These are phyloP conservation scores for Neuroscelio doddi DNA, from an alignment of 2,888 invertebrate genomes.

Conservation along the genomic window DNA sequence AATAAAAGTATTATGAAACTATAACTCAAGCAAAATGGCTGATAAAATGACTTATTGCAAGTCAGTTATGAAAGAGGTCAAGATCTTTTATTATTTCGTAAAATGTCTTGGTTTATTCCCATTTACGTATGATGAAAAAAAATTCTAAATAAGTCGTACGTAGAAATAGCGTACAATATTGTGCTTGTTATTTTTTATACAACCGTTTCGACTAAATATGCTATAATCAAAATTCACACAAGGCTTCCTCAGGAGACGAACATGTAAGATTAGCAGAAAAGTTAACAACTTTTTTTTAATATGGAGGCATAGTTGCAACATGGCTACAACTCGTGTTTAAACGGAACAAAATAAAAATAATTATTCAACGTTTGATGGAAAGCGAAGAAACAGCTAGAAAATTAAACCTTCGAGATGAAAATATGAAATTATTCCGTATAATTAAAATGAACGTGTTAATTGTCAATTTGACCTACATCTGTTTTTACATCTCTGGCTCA, in stretches of 20 bases:
- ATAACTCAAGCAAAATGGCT: slow-evolving; percentile 21
- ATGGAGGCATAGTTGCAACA: slow-evolving; percentile 14
- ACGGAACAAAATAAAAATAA: slow-evolving; percentile 14
- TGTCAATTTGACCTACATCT: slow-evolving; percentile 7
- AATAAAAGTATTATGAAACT: no score
- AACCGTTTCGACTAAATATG: slow-evolving; percentile 9
- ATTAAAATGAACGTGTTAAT: neutral
- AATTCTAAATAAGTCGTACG: slow-evolving; percentile 10
- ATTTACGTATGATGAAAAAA: slow-evolving; percentile 13
- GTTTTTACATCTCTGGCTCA: slow-evolving; percentile 7
- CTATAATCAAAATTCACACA: slow-evolving; percentile 4
- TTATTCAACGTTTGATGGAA: neutral
- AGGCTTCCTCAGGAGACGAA: slow-evolving; percentile 21
- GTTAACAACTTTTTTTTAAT: slow-evolving; percentile 30
- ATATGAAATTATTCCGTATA: neutral
- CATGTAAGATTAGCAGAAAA: slow-evolving; percentile 22
- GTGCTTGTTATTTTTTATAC: slow-evolving; percentile 20
- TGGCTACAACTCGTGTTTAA: slow-evolving; percentile 31
- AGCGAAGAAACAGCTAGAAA: slow-evolving; percentile 5
- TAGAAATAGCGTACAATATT: slow-evolving; percentile 24
- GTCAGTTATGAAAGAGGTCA: no score
- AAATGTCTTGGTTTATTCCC: slow-evolving; percentile 37
- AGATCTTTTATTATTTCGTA: slow-evolving; percentile 31
- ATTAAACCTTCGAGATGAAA: slow-evolving; percentile 7
- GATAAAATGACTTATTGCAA: slow-evolving; percentile 17